Conservation (phyloP, 2,888 invertebrate genomes). For the Tuta absoluta region DNA sequence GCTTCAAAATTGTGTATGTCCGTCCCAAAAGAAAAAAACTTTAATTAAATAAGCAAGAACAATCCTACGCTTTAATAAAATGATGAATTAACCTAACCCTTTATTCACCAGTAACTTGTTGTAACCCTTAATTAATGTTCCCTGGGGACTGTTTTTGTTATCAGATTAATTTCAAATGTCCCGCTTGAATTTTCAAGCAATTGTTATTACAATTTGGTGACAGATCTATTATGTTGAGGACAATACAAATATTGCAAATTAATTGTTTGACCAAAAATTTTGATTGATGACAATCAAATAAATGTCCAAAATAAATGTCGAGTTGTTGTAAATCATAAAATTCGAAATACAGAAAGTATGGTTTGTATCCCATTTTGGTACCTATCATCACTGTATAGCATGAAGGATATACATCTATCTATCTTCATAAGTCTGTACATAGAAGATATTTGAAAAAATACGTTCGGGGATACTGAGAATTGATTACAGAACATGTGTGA, state of each 20-base stretch:
- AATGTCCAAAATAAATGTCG: not conserved
- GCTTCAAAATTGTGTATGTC: no score
- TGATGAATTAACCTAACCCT: not conserved
- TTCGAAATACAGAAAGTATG: no score
- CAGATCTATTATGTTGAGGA: not conserved
- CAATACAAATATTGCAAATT: not conserved
- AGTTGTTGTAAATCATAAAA: no score
- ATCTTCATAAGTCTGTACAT: no score
- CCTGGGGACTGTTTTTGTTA: not conserved
- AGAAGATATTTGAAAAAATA: no score
- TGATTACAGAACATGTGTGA: no score
- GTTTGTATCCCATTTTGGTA: no score
- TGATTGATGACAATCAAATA: constrained; percentile 5
- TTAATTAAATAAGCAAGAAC: not conserved
- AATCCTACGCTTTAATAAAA: not conserved
- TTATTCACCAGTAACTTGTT: not conserved
- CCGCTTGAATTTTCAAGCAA: not conserved
- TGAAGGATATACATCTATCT: no score
- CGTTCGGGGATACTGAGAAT: no score
- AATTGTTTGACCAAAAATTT: not conserved
- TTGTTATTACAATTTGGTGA: not conserved
- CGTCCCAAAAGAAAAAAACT: no score
- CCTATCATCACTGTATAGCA: no score
- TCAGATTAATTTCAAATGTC: not conserved
- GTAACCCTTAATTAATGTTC: constrained; percentile 3